Evolutionary conservation across 2,888 invertebrate species (phyloP).

Genomic region (Troglohyphantes excavatus): DNA sequence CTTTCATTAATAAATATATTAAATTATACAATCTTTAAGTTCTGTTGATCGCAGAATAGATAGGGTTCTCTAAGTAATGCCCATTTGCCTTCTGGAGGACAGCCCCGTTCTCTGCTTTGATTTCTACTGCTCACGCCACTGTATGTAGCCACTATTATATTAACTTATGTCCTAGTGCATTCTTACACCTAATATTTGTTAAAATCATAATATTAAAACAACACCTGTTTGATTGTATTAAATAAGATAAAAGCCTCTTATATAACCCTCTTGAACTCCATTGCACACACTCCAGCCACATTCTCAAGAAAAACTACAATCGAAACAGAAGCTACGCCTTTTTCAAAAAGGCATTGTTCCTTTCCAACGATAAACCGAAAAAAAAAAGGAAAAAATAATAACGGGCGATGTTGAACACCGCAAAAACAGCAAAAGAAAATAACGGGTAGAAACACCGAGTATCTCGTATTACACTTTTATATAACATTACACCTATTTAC

Average conservation of each 20-base stretch:
- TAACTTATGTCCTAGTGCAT: background rate
- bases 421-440: background rate
- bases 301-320: background rate
- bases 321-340: background rate
- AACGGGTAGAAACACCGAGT: conserved; percentile 5
- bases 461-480: background rate
- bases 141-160: background rate
- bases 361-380: background rate
- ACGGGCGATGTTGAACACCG: conserved; percentile 5
- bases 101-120: background rate
- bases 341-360: background rate
- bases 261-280: background rate
- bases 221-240: background rate
- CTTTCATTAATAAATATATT: no score
- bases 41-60: background rate
- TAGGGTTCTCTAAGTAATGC: background rate
- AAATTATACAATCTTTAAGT: no score
- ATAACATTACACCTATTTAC: background rate
- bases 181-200: background rate
- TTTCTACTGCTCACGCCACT: background rate
- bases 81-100: background rate
- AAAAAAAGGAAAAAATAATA: no score
- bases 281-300: conserved; percentile 9
- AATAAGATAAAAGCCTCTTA: background rate
- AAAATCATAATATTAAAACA: background rate